phyloP scores from a whole-genome alignment of 2,888 invertebrate species.

The Phymatocera aterrima region DNA sequence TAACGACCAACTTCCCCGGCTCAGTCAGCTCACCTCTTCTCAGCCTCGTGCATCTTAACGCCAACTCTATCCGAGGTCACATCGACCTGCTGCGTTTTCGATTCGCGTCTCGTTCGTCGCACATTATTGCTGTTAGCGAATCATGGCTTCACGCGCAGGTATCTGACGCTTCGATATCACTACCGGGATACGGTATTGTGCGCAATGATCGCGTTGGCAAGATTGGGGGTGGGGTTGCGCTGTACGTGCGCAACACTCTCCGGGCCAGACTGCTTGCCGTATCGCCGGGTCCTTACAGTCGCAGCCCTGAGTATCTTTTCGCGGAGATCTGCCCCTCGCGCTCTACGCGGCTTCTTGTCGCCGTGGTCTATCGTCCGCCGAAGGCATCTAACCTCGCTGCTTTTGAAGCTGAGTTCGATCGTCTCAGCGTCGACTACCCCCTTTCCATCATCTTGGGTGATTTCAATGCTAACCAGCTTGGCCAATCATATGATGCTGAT shows the following conservation, averaged over 20 bases:
- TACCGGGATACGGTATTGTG: neutral
- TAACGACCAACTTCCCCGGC: neutral
- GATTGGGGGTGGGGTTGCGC: neutral
- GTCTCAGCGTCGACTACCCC: neutral
- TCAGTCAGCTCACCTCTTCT: neutral
- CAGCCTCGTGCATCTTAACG: neutral
- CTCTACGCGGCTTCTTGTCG: neutral
- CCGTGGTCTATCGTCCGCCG: neutral
- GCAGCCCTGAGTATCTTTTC: neutral
- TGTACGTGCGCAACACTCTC: neutral
- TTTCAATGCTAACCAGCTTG: neutral
- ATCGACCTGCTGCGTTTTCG: neutral
- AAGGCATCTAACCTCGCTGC: neutral
- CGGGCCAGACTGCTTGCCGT: neutral
- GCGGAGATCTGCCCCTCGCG: neutral
- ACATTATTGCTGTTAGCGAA: neutral
- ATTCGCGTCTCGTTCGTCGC: neutral
- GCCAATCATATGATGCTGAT: no score
- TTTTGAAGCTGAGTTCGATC: neutral
- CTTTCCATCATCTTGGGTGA: neutral
- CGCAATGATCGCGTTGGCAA: constrained; percentile 12
- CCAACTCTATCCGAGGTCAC: neutral
- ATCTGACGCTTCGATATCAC: neutral
- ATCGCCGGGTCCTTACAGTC: neutral
- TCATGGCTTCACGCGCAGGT: neutral